Conservation (phyloP, 2,113 vertebrate genomes). For the Callipepla californica region DNA sequence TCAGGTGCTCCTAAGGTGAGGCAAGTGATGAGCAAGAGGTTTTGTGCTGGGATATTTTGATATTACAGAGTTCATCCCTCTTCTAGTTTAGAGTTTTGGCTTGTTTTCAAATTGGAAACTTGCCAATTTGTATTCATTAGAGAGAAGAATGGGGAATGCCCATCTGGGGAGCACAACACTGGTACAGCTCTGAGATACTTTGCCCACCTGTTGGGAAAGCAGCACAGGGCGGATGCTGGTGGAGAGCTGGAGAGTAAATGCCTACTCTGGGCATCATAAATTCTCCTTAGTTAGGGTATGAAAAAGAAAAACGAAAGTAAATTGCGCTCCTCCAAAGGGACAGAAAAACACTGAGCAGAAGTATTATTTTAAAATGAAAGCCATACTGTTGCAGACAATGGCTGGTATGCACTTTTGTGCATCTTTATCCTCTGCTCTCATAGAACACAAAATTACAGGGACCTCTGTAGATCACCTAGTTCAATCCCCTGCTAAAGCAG, state of each 20-base stretch:
- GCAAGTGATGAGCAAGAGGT: not conserved
- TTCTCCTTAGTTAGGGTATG: not conserved
- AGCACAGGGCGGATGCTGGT: rapidly evolving
- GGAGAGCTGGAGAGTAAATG: not conserved
- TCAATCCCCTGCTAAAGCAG: no score
- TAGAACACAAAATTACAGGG: no score
- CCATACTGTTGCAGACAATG: not conserved
- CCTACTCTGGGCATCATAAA: not conserved
- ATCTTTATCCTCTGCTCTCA: not conserved
- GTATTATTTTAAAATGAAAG: not conserved
- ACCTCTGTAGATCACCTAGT: no score
- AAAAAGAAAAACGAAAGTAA: not conserved
- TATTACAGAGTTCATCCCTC: not conserved
- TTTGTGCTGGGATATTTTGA: not conserved
- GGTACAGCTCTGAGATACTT: not conserved
- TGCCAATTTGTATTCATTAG: not conserved
- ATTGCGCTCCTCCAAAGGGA: not conserved
- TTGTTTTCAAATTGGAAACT: not conserved
- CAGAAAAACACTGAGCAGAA: not conserved
- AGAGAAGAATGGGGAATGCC: not conserved
- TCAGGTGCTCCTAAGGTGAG: not conserved
- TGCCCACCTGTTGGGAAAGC: rapidly evolving
- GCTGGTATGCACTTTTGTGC: not conserved
- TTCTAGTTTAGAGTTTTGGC: not conserved
- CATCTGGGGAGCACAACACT: no score